These are phyloP conservation scores for Ellobius talpinus DNA, from an alignment of 2,113 vertebrate genomes.

Conservation along the genomic window DNA sequence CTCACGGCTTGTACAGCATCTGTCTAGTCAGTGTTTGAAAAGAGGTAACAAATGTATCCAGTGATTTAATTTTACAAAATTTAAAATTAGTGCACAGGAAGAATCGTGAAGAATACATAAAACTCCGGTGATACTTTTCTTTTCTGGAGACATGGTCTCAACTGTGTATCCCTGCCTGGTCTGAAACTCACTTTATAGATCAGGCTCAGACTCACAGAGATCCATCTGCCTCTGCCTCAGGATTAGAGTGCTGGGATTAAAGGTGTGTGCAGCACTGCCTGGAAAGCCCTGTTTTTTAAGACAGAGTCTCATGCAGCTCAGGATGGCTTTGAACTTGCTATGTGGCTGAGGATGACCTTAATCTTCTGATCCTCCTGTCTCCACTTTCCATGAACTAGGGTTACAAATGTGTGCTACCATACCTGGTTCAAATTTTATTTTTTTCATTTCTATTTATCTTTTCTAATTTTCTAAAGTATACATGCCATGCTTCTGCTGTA, in stretches of 20 bases:
- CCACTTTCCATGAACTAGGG: not conserved
- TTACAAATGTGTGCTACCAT: not conserved
- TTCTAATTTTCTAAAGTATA: conserved; percentile 39
- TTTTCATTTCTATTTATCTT: conserved; percentile 20
- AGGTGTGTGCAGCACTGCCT: too few relatives aligned
- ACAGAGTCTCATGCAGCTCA: not conserved
- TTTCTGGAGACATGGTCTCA: too few relatives aligned
- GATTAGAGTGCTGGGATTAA: too few relatives aligned
- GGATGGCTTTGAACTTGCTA: not conserved
- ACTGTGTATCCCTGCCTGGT: too few relatives aligned
- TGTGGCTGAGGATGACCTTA: not conserved
- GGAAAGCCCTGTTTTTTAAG: not conserved
- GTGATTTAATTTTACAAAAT: not conserved
- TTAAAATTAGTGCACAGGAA: not conserved
- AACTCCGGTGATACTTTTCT: not conserved
- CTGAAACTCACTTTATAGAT: not conserved
- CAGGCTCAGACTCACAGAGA: too few relatives aligned
- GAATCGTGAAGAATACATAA: not conserved
- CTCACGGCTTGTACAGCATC: not conserved
- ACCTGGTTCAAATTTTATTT: not conserved
- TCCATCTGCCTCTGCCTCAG: too few relatives aligned
- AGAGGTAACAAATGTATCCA: not conserved
- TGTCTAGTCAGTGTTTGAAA: not conserved
- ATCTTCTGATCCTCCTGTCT: not conserved
- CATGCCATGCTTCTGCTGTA: not conserved